Conservation (phyloP, 2,797 vertebrate genomes). For the Sebastes miniatus region DNA sequence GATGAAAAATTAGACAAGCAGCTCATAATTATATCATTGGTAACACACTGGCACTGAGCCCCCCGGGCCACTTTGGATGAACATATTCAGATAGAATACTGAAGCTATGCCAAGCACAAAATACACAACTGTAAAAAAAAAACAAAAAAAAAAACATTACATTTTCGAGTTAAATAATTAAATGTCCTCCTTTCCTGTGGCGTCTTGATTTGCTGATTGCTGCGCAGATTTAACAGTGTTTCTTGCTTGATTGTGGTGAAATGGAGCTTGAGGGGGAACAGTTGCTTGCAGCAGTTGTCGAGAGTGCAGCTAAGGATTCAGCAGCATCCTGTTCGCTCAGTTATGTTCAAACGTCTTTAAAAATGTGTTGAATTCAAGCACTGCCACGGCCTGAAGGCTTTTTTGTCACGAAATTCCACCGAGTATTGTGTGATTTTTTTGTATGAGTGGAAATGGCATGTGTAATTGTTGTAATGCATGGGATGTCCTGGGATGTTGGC, state of each 20-base stretch:
- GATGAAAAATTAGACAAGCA: slow-evolving; percentile 31
- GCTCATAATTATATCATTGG: slow-evolving; percentile 37
- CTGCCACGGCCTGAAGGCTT: not conserved
- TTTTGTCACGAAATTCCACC: not conserved
- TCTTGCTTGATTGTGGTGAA: slow-evolving; percentile 10
- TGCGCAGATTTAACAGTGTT: not conserved
- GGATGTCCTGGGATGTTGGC: not conserved
- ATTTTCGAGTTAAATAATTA: not conserved
- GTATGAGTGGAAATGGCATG: not conserved
- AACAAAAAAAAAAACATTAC: not conserved
- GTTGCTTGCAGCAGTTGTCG: not conserved
- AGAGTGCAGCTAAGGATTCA: not conserved
- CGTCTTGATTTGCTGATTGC: slow-evolving; percentile 10
- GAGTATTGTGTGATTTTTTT: not conserved
- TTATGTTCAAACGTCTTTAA: not conserved
- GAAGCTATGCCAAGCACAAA: slow-evolving; percentile 6
- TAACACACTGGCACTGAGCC: slow-evolving; percentile 12
- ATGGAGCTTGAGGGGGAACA: slow-evolving; percentile 20
- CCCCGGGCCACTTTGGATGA: not conserved
- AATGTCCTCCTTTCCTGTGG: not conserved
- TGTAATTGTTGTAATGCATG: not conserved
- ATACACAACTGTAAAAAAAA: not conserved
- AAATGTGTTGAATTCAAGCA: not conserved
- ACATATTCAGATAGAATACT: slow-evolving; percentile 6
- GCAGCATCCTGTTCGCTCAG: slow-evolving; percentile 1